Conservation (phyloP, 2,113 vertebrate species). For the Carlito syrichta region DNA sequence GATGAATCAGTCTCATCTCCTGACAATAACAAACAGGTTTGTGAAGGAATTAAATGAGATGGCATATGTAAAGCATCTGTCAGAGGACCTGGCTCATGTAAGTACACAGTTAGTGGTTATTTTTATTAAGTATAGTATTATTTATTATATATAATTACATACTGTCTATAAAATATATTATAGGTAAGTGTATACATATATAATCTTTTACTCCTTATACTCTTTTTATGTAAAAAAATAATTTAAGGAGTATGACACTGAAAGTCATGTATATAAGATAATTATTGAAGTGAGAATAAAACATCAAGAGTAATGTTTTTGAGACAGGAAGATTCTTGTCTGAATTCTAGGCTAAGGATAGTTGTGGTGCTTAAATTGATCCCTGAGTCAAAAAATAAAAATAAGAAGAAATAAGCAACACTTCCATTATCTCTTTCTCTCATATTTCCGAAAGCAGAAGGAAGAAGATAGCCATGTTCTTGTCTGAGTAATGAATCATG, state of each 20-base stretch:
- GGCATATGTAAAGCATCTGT: neutral
- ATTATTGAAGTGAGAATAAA: neutral
- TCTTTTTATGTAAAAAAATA: neutral
- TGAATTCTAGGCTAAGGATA: conserved; percentile 21
- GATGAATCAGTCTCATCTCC: neutral
- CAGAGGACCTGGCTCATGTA: neutral
- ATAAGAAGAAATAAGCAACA: neutral
- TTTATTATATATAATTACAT: neutral
- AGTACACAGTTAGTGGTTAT: neutral
- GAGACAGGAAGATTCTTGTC: neutral
- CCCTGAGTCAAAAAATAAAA: neutral
- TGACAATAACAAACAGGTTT: neutral
- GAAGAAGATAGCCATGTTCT: neutral
- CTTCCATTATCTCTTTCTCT: neutral
- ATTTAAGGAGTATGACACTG: neutral
- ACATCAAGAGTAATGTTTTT: neutral
- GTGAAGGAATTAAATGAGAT: neutral
- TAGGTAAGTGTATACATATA: neutral
- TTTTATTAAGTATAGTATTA: neutral
- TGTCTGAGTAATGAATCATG: neutral
- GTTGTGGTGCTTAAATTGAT: conserved; percentile 5
- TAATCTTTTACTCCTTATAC: neutral
- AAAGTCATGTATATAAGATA: neutral
- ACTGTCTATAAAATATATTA: neutral
- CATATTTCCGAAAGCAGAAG: neutral